Conservation (phyloP, 2,113 vertebrate species). For the Anolis carolinensis region DNA sequence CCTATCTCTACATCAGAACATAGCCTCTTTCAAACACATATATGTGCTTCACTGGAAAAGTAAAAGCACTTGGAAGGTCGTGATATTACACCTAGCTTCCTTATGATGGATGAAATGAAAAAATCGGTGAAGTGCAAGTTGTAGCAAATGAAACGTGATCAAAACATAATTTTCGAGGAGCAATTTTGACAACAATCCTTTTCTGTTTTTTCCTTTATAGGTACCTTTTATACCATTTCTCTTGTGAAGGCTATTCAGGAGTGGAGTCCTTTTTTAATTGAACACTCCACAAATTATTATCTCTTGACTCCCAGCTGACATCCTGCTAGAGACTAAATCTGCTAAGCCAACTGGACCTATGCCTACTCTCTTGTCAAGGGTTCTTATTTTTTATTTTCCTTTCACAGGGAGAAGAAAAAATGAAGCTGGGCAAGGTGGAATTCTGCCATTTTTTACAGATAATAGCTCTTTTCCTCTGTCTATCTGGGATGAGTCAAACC, state of each 20-base stretch:
- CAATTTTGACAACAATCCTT: conserved; percentile 73
- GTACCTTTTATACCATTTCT: conserved; percentile 73
- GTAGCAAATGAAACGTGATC: conserved; percentile 21
- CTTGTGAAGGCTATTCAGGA: conserved; percentile 69
- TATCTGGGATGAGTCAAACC: conserved; percentile 83
- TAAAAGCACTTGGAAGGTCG: not conserved
- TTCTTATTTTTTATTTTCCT: conserved; percentile 56
- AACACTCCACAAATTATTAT: conserved; percentile 74
- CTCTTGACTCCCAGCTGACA: conserved; percentile 77
- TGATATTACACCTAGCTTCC: conserved; percentile 9
- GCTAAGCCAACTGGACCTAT: conserved; percentile 75
- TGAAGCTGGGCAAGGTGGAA: conserved; percentile 81
- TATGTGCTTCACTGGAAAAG: not conserved
- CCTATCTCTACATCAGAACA: not conserved
- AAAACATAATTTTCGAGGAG: conserved; percentile 18
- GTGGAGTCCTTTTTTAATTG: conserved; percentile 71
- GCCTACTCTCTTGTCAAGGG: conserved; percentile 65
- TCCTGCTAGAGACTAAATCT: conserved; percentile 70
- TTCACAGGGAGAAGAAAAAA: conserved; percentile 67
- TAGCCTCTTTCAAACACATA: not conserved
- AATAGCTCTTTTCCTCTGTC: conserved; percentile 81
- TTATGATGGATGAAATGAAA: conserved; percentile 19
- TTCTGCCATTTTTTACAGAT: conserved; percentile 84
- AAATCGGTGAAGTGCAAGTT: conserved; percentile 7
- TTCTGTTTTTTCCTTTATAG: conserved; percentile 73